These are phyloP conservation scores for Radopholus similis DNA, from an alignment of 1,140 invertebrate species.

Conservation along the genomic window DNA sequence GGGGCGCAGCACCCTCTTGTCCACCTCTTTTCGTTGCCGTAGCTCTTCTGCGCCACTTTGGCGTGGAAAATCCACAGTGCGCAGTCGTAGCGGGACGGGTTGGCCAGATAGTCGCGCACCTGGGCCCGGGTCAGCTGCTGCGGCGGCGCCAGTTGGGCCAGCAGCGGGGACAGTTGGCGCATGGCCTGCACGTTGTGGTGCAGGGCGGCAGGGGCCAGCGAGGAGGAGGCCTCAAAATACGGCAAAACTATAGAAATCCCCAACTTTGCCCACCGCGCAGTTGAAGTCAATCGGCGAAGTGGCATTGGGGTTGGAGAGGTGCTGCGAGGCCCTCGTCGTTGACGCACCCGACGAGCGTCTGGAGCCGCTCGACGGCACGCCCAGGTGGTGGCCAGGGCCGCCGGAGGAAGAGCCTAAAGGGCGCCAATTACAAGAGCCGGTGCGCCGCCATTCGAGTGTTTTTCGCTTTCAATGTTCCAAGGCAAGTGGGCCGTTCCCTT, in stretches of 20 bases:
- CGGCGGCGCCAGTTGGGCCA: conserved; percentile 4
- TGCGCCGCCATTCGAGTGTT: not conserved
- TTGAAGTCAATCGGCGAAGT: not conserved
- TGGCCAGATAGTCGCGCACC: conserved; percentile 53
- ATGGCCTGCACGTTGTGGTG: not conserved
- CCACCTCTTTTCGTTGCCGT: conserved; percentile 93
- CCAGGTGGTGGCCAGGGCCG: not conserved
- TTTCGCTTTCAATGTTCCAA: not conserved
- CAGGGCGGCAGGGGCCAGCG: not conserved
- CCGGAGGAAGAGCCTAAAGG: not conserved
- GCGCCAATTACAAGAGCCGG: too few species aligned
- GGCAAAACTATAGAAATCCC: not conserved
- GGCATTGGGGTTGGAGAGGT: not conserved
- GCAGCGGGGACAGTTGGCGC: not conserved
- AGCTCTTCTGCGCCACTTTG: conserved; percentile 96
- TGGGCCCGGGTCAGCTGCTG: conserved; percentile 22
- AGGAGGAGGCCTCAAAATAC: not conserved
- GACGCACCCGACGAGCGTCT: conserved; percentile 1
- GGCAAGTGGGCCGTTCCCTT: too few species aligned
- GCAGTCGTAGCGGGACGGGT: conserved; percentile 46
- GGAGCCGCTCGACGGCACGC: conserved; percentile 1
- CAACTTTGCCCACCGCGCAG: not conserved
- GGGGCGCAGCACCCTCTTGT: not conserved
- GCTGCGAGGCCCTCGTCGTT: not conserved
- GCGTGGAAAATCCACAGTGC: conserved; percentile 88